Conservation (phyloP, 2,797 vertebrate species). For the Lemur catta region DNA sequence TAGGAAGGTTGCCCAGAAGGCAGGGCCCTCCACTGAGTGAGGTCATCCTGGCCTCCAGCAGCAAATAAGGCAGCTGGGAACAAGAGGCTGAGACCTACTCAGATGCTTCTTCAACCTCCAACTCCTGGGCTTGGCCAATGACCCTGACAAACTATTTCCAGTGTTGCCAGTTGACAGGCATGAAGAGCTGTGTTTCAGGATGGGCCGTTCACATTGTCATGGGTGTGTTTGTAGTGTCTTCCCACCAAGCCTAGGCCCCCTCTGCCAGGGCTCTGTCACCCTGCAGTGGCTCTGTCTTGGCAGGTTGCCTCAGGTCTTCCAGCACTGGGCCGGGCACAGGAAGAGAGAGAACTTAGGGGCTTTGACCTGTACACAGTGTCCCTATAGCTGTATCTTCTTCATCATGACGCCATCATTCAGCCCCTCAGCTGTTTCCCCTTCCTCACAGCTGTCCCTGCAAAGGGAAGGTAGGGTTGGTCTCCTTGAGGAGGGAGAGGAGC, state of each 20-base stretch:
- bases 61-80: not conserved
- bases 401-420: not conserved
- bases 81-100: not conserved
- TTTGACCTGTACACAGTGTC: not conserved
- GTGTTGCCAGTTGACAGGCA: not conserved
- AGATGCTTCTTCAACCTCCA: not conserved
- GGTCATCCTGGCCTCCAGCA: slow-evolving; percentile 10
- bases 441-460: not conserved
- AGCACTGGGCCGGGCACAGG: not conserved
- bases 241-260: not conserved
- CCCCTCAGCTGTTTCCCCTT: not conserved
- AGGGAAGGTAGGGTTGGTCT: not conserved
- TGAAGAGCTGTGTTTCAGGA: not conserved
- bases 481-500: not conserved
- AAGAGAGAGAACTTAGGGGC: not conserved
- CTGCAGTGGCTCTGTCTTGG: not conserved
- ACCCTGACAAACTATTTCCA: not conserved
- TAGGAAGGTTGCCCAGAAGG: slow-evolving; percentile 46
- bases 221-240: not conserved
- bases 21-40: not conserved
- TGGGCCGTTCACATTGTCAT: not conserved
- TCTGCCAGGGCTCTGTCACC: not conserved
- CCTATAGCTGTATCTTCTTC: not conserved
- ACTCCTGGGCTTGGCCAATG: not conserved
- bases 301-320: not conserved